These are phyloP conservation scores for Sycophaga agraensis DNA, from an alignment of 1,140 invertebrate genomes.

Conservation along the genomic window DNA sequence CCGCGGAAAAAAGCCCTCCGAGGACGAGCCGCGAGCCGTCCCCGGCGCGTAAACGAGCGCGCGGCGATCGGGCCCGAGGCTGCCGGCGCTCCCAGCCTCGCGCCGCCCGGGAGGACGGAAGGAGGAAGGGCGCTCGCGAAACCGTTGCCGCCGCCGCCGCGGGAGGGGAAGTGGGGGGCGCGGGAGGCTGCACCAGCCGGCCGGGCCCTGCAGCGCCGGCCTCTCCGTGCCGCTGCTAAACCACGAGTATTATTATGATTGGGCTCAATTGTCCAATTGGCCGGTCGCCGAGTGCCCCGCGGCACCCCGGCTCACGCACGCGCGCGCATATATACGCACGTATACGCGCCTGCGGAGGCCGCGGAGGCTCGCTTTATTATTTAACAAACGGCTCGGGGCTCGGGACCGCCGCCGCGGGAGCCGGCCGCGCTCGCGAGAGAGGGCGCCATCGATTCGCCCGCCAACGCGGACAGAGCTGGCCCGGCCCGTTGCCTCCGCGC, in stretches of 20 bases:
- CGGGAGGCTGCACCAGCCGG: not conserved
- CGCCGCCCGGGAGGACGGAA: not conserved
- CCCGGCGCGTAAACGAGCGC: not conserved
- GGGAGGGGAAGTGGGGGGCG: not conserved
- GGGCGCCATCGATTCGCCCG: no score
- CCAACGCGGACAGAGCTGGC: no score
- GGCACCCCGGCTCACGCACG: no score
- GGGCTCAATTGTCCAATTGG: slow-evolving; percentile 59
- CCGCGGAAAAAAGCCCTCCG: not conserved
- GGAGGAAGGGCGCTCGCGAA: no score
- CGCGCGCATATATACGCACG: not conserved
- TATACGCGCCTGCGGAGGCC: not conserved
- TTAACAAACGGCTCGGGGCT: slow-evolving; percentile 28
- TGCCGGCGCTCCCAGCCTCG: not conserved
- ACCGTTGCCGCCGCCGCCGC: no score
- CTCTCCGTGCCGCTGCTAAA: not conserved
- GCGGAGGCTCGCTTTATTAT: slow-evolving; percentile 24
- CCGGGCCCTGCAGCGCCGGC: not conserved
- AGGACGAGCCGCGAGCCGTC: not conserved
- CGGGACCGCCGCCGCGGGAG: not conserved
- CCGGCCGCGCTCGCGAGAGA: no score
- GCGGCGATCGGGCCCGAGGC: not conserved
- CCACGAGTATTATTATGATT: slow-evolving; percentile 51
- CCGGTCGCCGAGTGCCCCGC: slow-evolving; percentile 52
- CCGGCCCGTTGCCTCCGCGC: no score